phyloP scores from a whole-genome alignment of 2,797 vertebrate species.

The Eidolon dupreanum region DNA sequence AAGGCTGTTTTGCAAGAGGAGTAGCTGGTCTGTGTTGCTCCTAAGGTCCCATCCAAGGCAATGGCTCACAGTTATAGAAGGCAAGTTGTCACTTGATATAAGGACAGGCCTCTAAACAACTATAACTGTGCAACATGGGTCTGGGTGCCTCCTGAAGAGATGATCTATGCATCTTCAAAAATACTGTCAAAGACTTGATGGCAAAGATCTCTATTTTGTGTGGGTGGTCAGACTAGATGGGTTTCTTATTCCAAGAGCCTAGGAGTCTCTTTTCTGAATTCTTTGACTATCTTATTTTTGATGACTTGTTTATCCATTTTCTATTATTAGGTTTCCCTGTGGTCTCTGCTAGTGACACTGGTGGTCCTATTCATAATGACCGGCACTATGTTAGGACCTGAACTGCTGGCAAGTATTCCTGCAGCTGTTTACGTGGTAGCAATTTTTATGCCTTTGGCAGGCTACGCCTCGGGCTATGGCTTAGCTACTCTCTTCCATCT shows the following conservation, averaged over 20 bases:
- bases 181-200: not conserved
- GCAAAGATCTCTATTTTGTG: not conserved
- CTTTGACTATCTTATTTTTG: not conserved
- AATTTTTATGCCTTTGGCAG: constrained; percentile 94
- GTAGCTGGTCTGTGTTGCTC: not conserved
- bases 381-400: constrained; percentile 95
- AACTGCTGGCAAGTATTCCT: constrained; percentile 93
- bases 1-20: not conserved
- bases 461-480: constrained; percentile 94
- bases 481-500: constrained; percentile 92
- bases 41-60: not conserved
- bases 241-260: not conserved
- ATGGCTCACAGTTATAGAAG: not conserved
- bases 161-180: not conserved
- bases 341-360: constrained; percentile 95
- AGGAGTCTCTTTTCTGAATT: not conserved
- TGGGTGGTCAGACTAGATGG: not conserved
- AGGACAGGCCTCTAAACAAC: not conserved
- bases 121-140: not conserved
- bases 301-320: constrained; percentile 19
- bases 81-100: not conserved
- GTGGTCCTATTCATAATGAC: constrained; percentile 97
- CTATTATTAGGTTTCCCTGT: constrained; percentile 92
- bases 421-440: constrained; percentile 94
- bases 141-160: not conserved